Conservation (phyloP, 2,797 vertebrate species). For the Cetoscarus ocellatus region DNA sequence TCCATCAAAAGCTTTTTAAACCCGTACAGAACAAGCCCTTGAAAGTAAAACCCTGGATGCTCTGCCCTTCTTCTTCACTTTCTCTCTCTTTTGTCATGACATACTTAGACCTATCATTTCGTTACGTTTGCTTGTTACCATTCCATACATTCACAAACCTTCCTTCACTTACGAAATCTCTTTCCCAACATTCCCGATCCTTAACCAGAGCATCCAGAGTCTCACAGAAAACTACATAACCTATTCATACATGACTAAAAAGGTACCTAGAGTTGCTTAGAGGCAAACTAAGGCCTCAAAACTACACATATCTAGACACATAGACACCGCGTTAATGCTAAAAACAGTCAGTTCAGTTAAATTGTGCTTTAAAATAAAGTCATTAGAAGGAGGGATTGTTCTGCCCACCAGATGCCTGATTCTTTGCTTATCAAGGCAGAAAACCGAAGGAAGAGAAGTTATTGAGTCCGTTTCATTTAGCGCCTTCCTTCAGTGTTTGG, state of each 20-base stretch:
- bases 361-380: constrained; percentile 79
- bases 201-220: constrained; percentile 53
- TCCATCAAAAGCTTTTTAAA: constrained; percentile 43
- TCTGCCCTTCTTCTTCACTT: constrained; percentile 15
- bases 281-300: constrained; percentile 67
- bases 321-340: constrained; percentile 44
- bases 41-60: constrained; percentile 49
- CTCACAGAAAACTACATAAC: constrained; percentile 26
- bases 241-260: constrained; percentile 16
- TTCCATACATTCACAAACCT: constrained; percentile 62
- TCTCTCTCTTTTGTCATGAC: constrained; percentile 17
- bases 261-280: constrained; percentile 18
- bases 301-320: constrained; percentile 47
- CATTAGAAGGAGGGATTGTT: constrained; percentile 54
- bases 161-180: constrained; percentile 48
- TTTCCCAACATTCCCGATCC: neutral
- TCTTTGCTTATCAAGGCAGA: constrained; percentile 34
- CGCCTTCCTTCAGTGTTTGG: constrained; percentile 63
- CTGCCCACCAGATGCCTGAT: constrained; percentile 5
- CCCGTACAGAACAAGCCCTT: constrained; percentile 61
- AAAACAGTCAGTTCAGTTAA: constrained; percentile 65
- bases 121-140: neutral
- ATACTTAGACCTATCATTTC: neutral
- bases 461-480: neutral
- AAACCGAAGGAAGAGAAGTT: constrained; percentile 11